Base-by-base conservation (phyloP, 2,113 vertebrate genomes). In the Jaculus jaculus region DNA sequence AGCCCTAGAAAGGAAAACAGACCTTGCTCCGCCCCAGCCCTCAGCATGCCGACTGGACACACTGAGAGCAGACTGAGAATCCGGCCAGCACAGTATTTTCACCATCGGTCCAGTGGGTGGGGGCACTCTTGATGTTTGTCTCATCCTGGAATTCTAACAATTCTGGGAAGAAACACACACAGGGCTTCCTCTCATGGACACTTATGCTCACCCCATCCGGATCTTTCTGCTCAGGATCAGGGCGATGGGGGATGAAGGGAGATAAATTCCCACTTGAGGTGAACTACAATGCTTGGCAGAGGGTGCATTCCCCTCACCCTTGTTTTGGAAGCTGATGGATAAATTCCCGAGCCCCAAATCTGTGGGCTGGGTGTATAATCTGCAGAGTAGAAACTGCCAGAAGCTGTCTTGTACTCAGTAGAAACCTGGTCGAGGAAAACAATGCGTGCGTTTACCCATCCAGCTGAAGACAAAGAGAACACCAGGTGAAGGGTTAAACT, bases 401-500 rank as follows among this genome's bases (percentile, higher is more conserved):
- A 80, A 92, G 68, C 84, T 85, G 85, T 91, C 28, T 18, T 87
- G 47, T 60, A 87, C 92, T 32, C 73, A 18, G 12, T 23, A 73
- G 94, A 47, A 87, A 92, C 58, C 79, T 71, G 82, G 68, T 26
- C 30, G 75, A 65, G 75, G 21, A 95, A 87, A 93, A 92, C 96
- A 93, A 87, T 11, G 83, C 73, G 73, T 42, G 94, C 60, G 28
- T 75, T 83, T 42, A 84, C 79, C 90, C 89, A 88, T 68, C 81
- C 0, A 5, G 82, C 86, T 92, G 90, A 93, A 95, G 95, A 96
- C 96, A 96, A 80, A 97, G 96, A 12, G 15, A 3, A 83, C 94
- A 79, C 47, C 97, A 84, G 96, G 95, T 54, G 98, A 98, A 98
- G 96, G 98, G 98, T 98, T 98, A 98, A 98, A 98, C 72, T 97